These are phyloP conservation scores for Ardeotis arabs DNA, from an alignment of 2,113 vertebrate genomes.

Conservation along the genomic window DNA sequence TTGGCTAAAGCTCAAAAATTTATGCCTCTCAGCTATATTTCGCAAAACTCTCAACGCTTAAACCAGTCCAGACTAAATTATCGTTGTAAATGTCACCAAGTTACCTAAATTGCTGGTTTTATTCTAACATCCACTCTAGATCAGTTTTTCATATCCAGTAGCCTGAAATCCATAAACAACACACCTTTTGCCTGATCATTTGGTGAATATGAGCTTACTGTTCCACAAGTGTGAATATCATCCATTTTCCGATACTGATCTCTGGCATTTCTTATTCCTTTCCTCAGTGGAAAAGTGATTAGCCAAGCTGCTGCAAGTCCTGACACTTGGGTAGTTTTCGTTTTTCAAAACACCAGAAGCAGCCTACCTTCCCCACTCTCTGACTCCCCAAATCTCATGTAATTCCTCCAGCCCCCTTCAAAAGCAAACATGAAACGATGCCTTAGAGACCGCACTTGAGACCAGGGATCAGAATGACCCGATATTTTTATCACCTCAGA, in stretches of 20 bases:
- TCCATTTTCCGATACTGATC: background rate
- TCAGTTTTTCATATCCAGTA: background rate
- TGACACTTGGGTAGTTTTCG: background rate
- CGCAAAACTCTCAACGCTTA: background rate
- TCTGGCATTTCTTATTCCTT: background rate
- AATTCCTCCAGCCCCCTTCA: background rate
- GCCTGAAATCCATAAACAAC: background rate
- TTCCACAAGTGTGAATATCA: background rate
- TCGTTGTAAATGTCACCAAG: background rate
- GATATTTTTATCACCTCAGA: fast-evolving
- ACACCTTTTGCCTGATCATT: background rate
- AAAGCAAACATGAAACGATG: background rate
- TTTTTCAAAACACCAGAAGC: background rate
- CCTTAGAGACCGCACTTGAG: background rate
- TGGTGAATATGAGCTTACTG: background rate
- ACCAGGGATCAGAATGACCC: background rate
- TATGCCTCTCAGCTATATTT: background rate
- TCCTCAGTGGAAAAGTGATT: background rate
- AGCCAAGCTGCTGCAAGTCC: background rate
- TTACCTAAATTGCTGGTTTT: background rate
- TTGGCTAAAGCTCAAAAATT: constrained; percentile 29
- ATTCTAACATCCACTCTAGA: background rate
- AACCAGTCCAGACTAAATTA: background rate
- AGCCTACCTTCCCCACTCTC: background rate
- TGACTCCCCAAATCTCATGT: background rate